Evolutionary conservation across 2,113 vertebrate genomes (phyloP).

Genomic region (Phylloscopus trochiloides): DNA sequence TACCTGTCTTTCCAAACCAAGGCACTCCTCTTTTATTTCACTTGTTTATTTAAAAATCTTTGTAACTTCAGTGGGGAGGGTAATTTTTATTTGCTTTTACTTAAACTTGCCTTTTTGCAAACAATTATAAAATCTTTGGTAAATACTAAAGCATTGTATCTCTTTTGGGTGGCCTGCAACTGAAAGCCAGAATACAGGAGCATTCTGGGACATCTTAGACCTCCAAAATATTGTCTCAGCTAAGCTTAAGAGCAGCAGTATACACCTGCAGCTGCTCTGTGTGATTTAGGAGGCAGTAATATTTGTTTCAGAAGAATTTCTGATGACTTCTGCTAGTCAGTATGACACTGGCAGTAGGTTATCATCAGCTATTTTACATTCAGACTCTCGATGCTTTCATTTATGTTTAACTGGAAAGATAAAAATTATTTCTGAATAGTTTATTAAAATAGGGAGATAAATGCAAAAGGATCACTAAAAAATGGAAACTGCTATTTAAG

Average conservation of each 20-base stretch:
- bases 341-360: neutral
- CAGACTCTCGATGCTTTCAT: neutral
- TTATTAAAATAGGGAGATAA: neutral
- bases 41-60: neutral
- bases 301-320: neutral
- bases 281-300: neutral
- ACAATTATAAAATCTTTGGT: neutral
- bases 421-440: neutral
- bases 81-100: neutral
- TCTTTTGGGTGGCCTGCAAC: neutral
- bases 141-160: neutral
- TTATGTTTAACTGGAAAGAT: neutral
- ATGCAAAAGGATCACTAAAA: neutral
- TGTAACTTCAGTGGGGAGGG: neutral
- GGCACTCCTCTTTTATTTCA: neutral
- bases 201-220: neutral
- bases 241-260: neutral
- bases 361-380: neutral
- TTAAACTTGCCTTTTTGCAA: neutral
- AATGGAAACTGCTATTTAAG: neutral
- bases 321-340: neutral
- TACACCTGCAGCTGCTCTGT: neutral
- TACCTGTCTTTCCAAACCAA: too few relatives aligned
- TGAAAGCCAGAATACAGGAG: neutral
- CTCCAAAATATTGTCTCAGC: neutral